Conservation (phyloP, 1,140 invertebrate species). For the Sitophilus oryzae region DNA sequence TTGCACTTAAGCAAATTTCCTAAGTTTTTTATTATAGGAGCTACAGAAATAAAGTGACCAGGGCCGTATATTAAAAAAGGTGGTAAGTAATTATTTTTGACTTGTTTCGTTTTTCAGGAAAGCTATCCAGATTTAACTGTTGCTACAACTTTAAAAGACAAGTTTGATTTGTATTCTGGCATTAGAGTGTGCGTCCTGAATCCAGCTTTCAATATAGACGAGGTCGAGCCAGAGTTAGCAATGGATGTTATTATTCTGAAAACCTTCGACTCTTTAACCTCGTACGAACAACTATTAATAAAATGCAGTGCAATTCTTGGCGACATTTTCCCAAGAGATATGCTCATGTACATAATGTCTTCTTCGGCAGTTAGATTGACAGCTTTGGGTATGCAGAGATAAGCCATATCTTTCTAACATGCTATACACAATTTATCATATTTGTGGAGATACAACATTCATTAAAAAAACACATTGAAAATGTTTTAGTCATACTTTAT, state of each 20-base stretch:
- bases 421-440: no score
- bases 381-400: constrained; percentile 45
- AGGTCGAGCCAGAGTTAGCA: constrained; percentile 40
- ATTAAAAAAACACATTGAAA: no score
- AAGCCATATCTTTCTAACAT: no score
- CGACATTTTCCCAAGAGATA: constrained; percentile 50
- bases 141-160: constrained; percentile 15
- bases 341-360: constrained; percentile 50
- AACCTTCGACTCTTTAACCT: constrained; percentile 53
- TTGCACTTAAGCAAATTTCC: no score
- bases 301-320: constrained; percentile 57
- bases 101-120: constrained; percentile 26
- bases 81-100: no score
- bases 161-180: constrained; percentile 10
- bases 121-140: constrained; percentile 26
- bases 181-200: constrained; percentile 38
- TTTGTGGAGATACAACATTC: no score
- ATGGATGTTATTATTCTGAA: constrained; percentile 51
- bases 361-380: constrained; percentile 44
- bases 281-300: constrained; percentile 54
- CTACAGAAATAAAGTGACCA: no score
- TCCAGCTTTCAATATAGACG: constrained; percentile 34
- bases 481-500: no score
- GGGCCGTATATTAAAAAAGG: no score
- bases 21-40: no score